Evolutionary conservation across 1,140 invertebrate species (phyloP), one percentile per base, ranked within the genome.

Genomic region (Panagrolaimus sp.): DNA sequence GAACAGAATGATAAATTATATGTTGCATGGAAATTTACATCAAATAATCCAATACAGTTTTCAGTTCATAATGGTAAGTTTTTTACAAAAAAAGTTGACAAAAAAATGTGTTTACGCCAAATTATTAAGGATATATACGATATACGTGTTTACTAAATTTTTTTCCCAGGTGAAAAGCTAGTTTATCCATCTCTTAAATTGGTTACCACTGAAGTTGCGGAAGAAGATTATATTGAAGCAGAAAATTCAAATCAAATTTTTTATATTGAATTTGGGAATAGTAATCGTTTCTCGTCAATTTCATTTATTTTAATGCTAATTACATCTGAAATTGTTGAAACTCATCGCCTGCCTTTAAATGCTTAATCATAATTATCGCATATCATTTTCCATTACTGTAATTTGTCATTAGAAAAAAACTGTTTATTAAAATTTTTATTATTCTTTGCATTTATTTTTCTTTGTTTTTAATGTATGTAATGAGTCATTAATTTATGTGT

Each of bases 101-200:
- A 67, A 27, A 31, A 65, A 67, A 23, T 9, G 8, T 46, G 57
- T n/a, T n/a, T n/a, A n/a, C n/a, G n/a, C n/a, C n/a, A n/a, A n/a
- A n/a, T n/a, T n/a, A n/a, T n/a, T n/a, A n/a, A n/a, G n/a, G n/a
- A n/a, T n/a, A n/a, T n/a, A n/a, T n/a, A n/a, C n/a, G n/a, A n/a
- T n/a, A n/a, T n/a, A n/a, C n/a, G n/a, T n/a, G n/a, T n/a, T n/a
- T n/a, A n/a, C n/a, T n/a, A n/a, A n/a, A n/a, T n/a, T n/a, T n/a
- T n/a, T 23, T 69, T 69, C 68, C 7, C 25, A 65, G 67, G 63
- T 48, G 67, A 67, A 25, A n/a, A 47, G n/a, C 67, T 44, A 8
- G 67, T 67, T 9, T 69, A 69, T 46, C 67, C 67, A 9, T 47
- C 45, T 16, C 63, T 69, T 9, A 69, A 66, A 42, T 45, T 69